Percentiles rank a stretch among this genome's conserved stretches.
phyloP scores from a whole-genome alignment of 1,140 invertebrate genomes.

The Holcopasites calliopsidis region DNA sequence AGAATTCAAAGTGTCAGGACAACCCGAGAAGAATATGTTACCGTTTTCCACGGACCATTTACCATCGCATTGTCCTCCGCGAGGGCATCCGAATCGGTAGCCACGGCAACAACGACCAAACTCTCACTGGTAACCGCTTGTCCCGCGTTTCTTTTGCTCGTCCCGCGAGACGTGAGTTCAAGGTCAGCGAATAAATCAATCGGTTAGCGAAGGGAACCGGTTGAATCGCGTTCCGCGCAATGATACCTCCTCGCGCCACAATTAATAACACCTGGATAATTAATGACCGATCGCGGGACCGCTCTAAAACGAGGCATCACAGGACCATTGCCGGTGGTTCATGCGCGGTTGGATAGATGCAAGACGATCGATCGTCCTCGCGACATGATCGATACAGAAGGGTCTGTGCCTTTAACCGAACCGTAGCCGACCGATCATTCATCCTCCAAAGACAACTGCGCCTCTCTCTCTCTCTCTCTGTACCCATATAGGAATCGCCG shows the following conservation, averaged over 20 bases:
- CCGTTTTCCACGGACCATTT: too few species aligned
- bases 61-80: neutral
- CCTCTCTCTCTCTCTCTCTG: neutral
- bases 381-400: conserved; percentile 54
- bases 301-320: conserved; percentile 39
- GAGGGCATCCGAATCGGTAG: conserved; percentile 57
- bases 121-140: conserved; percentile 46
- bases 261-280: conserved; percentile 58
- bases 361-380: conserved; percentile 40
- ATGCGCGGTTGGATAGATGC: conserved; percentile 10
- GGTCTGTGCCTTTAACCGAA: conserved; percentile 5
- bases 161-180: conserved; percentile 49
- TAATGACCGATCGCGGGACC: conserved; percentile 51
- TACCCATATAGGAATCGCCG: neutral
- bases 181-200: conserved; percentile 61
- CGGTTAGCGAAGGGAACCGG: conserved; percentile 36
- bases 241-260: conserved; percentile 47
- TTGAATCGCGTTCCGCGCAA: conserved; percentile 40
- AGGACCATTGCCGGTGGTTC: neutral
- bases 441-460: conserved; percentile 29
- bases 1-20: too few species aligned
- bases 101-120: conserved; percentile 77
- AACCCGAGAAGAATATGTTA: too few species aligned
- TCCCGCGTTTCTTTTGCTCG: conserved; percentile 33
- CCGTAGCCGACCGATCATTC: conserved; percentile 18